Base-by-base conservation (phyloP, 1,140 invertebrate genomes). In the Drosophila oshimai region DNA sequence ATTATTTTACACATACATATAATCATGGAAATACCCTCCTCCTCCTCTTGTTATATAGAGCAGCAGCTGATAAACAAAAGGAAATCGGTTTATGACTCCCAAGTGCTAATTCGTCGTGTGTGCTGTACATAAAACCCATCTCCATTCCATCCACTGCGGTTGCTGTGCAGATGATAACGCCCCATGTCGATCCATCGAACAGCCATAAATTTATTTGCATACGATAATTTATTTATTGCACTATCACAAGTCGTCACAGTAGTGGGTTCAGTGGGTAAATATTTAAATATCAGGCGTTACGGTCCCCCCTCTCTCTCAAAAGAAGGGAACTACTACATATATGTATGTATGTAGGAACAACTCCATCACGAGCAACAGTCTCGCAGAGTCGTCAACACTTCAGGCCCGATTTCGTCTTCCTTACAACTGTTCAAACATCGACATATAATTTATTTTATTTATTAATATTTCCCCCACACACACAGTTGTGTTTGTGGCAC, bases 171-270 rank as follows among this genome's bases (percentile, higher is more conserved):
- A 84, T 71, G 70, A 72, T 50, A 34, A 75, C 22, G 37, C 58
- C 29, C 22, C 26, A 57, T 46, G 60, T 34, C 49, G 74, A 71
- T 33, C 41, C 24, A 36, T 55, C n/a, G 24, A 49, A 53, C 57
- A 60, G 55, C 65, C 60, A 84, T 72, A 70, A 87, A 88, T 88
- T 88, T 71, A 88, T 87, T 88, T 83, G 78, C 83, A 83, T 55
- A 83, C 78, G 74, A 83, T 88, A 88, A 88, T 88, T 88, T 75
- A 54, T 88, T 88, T 83, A 88, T 88, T 74, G 77, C 72, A 69
- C 46, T 68, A 60, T 51, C 31, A 54, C 37, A 17, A 26, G 20
- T 36, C 42, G 54, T 18, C 33, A n/a, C 51, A 33, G 10, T 37
- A 6, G 17, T 18, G 7, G 28, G 33, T 41, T 39, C 20, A 17